Evolutionary conservation across 2,888 invertebrate species (phyloP).

Genomic region (Acanthopleura granulata): DNA sequence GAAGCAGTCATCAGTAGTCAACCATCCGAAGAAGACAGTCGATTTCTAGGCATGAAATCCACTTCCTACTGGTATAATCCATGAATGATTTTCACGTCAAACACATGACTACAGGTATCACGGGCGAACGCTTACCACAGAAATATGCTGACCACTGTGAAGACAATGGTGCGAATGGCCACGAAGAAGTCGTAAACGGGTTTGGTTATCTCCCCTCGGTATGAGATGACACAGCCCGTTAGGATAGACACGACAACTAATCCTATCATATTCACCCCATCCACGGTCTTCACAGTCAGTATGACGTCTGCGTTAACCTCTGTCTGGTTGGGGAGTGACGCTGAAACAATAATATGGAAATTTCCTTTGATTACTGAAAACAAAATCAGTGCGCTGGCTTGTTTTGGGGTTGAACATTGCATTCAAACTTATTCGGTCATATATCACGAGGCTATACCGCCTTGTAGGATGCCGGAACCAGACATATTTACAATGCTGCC

Average conservation of each 20-base stretch:
- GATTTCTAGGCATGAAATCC: too few relatives aligned
- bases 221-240: not conserved
- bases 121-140: not conserved
- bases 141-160: not conserved
- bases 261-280: not conserved
- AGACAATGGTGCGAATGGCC: not conserved
- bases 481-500: too few relatives aligned
- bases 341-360: too few relatives aligned
- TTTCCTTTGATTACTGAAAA: too few relatives aligned
- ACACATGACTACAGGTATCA: too few relatives aligned
- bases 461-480: too few relatives aligned
- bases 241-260: not conserved
- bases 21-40: too few relatives aligned
- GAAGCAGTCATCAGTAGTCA: too few relatives aligned
- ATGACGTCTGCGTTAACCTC: too few relatives aligned
- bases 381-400: not conserved
- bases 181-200: not conserved
- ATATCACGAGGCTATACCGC: not conserved
- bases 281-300: not conserved
- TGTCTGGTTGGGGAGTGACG: too few relatives aligned
- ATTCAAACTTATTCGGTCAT: not conserved
- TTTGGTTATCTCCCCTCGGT: not conserved
- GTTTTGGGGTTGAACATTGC: not conserved
- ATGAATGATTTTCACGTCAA: too few relatives aligned
- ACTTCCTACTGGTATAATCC: too few relatives aligned